These are phyloP conservation scores for Lithobates pipiens DNA, from an alignment of 2,797 vertebrate species.

Conservation along the genomic window DNA sequence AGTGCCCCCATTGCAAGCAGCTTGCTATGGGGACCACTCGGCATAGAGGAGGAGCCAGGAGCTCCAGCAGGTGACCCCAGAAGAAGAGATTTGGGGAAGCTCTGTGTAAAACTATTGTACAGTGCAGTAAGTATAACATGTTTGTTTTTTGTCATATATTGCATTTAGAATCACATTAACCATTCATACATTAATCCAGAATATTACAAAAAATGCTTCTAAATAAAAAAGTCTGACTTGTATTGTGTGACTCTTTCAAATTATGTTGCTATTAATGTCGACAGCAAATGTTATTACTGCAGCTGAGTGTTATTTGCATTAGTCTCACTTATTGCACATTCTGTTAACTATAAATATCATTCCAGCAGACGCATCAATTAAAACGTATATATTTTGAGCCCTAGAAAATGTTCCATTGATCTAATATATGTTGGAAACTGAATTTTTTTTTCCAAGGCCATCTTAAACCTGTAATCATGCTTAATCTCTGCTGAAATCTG, in stretches of 20 bases:
- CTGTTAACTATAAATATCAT: background rate
- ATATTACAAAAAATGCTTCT: background rate
- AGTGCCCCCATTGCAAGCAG: no score
- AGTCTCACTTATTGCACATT: background rate
- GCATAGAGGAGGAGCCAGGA: no score
- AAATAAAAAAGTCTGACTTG: background rate
- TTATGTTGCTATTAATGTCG: background rate
- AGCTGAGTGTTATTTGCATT: background rate
- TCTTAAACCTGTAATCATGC: slow-evolving; percentile 35
- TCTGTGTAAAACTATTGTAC: no score
- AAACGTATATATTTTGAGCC: background rate
- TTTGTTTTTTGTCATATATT: no score
- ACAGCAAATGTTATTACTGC: background rate
- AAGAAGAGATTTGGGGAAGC: no score
- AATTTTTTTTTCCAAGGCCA: slow-evolving; percentile 4
- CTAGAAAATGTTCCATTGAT: slow-evolving; percentile 18
- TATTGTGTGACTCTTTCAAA: background rate
- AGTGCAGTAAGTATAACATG: no score
- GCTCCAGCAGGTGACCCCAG: no score
- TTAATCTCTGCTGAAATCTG: slow-evolving; percentile 36
- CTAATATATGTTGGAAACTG: slow-evolving; percentile 11
- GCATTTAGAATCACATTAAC: background rate
- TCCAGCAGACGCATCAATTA: slow-evolving; percentile 16
- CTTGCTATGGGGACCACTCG: no score
- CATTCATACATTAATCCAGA: background rate